A percentile compares a stretch with the other conserved stretches of the same genome.
These are phyloP conservation scores for Apomyelois bistriatella DNA, from an alignment of 2,888 invertebrate genomes.

Conservation along the genomic window DNA sequence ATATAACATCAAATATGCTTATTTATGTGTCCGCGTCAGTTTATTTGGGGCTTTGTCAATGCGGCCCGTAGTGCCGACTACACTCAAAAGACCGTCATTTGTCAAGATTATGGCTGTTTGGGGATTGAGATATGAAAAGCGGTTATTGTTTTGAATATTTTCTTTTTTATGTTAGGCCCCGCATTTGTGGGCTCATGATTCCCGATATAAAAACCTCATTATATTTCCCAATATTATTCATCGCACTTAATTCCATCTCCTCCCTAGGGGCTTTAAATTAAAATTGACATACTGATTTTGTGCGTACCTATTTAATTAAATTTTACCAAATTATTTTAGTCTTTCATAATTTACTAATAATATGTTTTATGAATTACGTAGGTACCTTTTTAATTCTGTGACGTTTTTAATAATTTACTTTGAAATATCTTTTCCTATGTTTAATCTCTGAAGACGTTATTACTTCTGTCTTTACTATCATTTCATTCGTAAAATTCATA, in stretches of 20 bases:
- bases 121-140: slow-evolving; percentile 73
- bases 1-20: slow-evolving; percentile 78
- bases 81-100: slow-evolving; percentile 73
- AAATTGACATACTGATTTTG: slow-evolving; percentile 1
- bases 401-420: too few species aligned
- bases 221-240: slow-evolving; percentile 25
- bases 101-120: slow-evolving; percentile 74
- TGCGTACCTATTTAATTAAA: too few species aligned
- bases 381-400: too few species aligned
- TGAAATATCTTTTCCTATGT: too few species aligned
- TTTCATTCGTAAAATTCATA: too few species aligned
- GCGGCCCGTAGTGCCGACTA: slow-evolving; percentile 64
- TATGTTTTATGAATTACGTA: too few species aligned
- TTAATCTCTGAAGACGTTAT: too few species aligned
- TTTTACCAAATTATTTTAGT: too few species aligned
- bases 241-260: slow-evolving; percentile 20
- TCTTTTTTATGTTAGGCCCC: slow-evolving; percentile 43
- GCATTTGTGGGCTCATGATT: slow-evolving; percentile 32
- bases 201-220: slow-evolving; percentile 33
- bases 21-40: slow-evolving; percentile 71
- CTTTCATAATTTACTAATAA: too few species aligned
- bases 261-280: slow-evolving; percentile 11
- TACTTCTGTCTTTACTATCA: too few species aligned
- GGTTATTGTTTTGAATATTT: slow-evolving; percentile 76
- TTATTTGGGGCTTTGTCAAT: slow-evolving; percentile 75